Conservation (phyloP, 2,888 invertebrate species). For the Melinopterus prodromus region DNA sequence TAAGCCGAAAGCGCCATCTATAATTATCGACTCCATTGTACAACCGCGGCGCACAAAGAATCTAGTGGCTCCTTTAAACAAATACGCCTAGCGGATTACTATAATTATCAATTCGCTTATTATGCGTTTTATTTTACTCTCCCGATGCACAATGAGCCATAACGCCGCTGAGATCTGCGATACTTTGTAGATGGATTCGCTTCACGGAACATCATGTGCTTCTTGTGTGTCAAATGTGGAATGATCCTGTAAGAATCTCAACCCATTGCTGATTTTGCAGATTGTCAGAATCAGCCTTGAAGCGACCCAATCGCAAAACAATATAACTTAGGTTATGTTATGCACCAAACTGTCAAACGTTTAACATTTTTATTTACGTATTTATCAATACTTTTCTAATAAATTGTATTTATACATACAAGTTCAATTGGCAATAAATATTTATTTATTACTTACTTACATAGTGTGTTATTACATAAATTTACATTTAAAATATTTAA, state of each 20-base stretch:
- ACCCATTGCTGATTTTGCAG: not conserved
- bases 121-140: not conserved
- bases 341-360: no score
- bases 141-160: not conserved
- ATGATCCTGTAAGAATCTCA: not conserved
- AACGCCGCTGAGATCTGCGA: not conserved
- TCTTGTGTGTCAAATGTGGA: not conserved
- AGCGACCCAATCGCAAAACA: not conserved
- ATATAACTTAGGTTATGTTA: no score
- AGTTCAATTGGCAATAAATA: no score
- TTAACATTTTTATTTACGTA: no score
- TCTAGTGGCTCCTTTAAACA: not conserved
- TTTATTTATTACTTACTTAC: no score
- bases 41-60: not conserved
- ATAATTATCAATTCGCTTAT: not conserved
- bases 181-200: not conserved
- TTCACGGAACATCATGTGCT: not conserved
- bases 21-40: not conserved
- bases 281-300: not conserved
- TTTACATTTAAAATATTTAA: no score
- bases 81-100: slow-evolving; percentile 4
- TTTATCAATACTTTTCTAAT: no score
- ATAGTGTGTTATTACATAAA: no score
- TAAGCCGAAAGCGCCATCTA: not conserved
- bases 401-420: no score